Conservation (phyloP, 2,797 vertebrate species). For the Monodelphis domestica region DNA sequence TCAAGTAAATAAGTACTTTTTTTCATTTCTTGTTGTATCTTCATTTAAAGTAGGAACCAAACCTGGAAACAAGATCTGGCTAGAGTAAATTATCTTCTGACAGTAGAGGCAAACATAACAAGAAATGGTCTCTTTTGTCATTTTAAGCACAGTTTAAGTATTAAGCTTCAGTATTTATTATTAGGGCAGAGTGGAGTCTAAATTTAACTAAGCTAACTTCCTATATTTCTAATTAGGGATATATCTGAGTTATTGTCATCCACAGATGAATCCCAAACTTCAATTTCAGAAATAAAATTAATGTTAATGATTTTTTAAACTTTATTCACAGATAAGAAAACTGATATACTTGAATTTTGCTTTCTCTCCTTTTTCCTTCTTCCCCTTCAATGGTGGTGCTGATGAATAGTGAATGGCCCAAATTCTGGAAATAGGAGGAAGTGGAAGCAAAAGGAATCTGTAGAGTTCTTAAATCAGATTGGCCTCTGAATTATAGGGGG, state of each 20-base stretch:
- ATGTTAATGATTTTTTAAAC: background rate
- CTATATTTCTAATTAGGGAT: background rate
- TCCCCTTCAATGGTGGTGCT: background rate
- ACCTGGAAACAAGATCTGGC: background rate
- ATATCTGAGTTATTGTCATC: background rate
- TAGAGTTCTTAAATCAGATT: background rate
- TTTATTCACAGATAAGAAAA: background rate
- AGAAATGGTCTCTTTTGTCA: background rate
- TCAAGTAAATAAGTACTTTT: constrained; percentile 26
- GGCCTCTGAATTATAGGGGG: background rate
- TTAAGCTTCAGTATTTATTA: no score
- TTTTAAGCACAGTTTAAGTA: background rate
- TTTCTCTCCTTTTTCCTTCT: constrained; percentile 17
- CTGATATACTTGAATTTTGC: background rate
- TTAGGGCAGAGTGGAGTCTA: rapidly evolving
- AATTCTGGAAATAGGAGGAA: background rate
- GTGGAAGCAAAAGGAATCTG: background rate
- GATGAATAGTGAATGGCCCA: background rate
- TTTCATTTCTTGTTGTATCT: background rate
- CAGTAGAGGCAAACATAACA: background rate
- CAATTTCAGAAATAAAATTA: background rate
- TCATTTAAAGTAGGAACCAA: background rate
- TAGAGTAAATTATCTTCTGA: background rate
- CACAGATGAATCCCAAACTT: constrained; percentile 3
- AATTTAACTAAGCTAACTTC: background rate